Evolutionary conservation across 2,888 invertebrate genomes (phyloP).

Genomic region (Halocaridina rubra): DNA sequence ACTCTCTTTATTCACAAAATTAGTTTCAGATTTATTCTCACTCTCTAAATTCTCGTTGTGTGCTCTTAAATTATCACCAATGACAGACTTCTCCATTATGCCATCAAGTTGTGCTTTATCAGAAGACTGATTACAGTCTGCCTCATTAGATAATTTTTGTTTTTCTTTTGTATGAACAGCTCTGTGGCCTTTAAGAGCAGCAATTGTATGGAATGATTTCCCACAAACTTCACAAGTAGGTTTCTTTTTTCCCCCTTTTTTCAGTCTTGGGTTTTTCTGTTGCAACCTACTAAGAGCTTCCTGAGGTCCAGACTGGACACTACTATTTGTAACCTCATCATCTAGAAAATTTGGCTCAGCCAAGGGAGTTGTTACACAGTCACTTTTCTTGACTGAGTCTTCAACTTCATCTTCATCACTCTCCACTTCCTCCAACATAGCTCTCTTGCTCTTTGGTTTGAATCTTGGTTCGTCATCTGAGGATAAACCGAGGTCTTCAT

Average conservation of each 20-base stretch:
- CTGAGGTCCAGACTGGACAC: neutral
- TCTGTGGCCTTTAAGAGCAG: slow-evolving; percentile 52
- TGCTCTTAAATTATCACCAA: too few species aligned
- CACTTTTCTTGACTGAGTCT: neutral
- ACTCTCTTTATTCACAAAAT: neutral
- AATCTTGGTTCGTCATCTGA: slow-evolving; percentile 40
- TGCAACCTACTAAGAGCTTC: slow-evolving; percentile 45
- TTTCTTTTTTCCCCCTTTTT: slow-evolving; percentile 54
- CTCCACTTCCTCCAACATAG: neutral
- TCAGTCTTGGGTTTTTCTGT: slow-evolving; percentile 53
- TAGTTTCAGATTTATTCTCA: neutral
- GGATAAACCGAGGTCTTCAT: slow-evolving; percentile 30
- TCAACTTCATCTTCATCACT: slow-evolving; percentile 13
- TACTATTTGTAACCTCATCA: slow-evolving; percentile 28
- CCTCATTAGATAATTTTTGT: neutral
- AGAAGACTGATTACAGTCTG: too few species aligned
- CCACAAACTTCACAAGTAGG: slow-evolving; percentile 59
- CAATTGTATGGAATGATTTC: slow-evolving; percentile 56
- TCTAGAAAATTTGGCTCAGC: neutral
- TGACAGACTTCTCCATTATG: too few species aligned
- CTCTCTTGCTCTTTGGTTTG: slow-evolving; percentile 14
- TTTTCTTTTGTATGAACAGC: slow-evolving; percentile 60
- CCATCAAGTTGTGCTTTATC: too few species aligned
- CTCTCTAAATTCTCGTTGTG: too few species aligned
- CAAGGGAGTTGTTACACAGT: neutral